A percentile compares a stretch with the other conserved stretches of the same genome.
phyloP scores from a whole-genome alignment of 2,113 vertebrate species.

The Percopsis transmontana region DNA sequence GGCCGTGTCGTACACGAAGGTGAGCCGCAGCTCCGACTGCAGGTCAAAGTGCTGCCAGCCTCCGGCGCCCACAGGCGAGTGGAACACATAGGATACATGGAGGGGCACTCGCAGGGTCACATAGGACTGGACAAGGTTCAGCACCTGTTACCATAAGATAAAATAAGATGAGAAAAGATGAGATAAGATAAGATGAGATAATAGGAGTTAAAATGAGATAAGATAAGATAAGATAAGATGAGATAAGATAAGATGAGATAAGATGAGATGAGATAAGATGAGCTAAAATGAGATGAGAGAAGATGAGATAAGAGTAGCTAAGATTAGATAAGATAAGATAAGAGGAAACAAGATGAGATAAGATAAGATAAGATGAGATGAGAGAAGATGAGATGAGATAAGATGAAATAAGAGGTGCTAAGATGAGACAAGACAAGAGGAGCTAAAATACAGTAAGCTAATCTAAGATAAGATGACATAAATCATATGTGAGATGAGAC shows the following conservation, averaged over 20 bases:
- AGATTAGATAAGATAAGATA: not conserved
- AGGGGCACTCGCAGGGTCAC: slow-evolving; percentile 93
- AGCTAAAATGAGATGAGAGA: too few species aligned
- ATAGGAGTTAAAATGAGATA: not conserved
- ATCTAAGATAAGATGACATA: not conserved
- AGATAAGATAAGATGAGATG: not conserved
- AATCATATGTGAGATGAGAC: too few species aligned
- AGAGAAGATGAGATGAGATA: not conserved
- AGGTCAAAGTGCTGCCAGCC: slow-evolving; percentile 97
- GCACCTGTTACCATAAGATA: slow-evolving; percentile 75
- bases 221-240: too few species aligned
- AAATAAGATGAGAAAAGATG: not conserved
- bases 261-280: too few species aligned
- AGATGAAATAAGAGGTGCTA: not conserved
- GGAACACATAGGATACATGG: slow-evolving; percentile 92
- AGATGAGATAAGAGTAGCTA: not conserved
- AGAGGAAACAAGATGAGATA: not conserved
- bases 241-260: too few species aligned
- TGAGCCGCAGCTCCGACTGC: slow-evolving; percentile 90
- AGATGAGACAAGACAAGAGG: not conserved
- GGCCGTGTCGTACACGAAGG: slow-evolving; percentile 97
- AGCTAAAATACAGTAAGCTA: too few species aligned
- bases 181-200: not conserved
- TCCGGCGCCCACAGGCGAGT: slow-evolving; percentile 85
- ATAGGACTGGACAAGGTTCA: slow-evolving; percentile 94